Evolutionary conservation across 2,888 invertebrate genomes (phyloP), one percentile per base, ranked within the genome.

Genomic region (Nephrotoma appendiculata): DNA sequence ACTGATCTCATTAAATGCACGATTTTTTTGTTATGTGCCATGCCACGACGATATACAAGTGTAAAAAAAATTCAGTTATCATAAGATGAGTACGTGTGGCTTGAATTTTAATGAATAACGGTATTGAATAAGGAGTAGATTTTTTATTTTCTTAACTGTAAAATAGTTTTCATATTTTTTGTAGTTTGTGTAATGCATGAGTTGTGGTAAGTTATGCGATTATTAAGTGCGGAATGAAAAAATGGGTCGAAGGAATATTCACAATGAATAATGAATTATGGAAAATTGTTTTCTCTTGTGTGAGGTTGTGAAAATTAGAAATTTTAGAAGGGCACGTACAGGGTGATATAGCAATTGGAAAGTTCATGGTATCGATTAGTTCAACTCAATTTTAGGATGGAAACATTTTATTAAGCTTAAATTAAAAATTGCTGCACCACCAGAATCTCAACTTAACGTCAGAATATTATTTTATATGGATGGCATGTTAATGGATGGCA

Each of bases 231-330:
- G 6, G 15, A 15, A 6, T 71, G 71, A 71, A n/a, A 71, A 44
- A 44, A 31, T 71, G 31, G 11, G 9, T 7, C 71, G 19, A 1
- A 4, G 9, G 31, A 71, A 71, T 71, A 71, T 71, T 71, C 19
- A 71, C 7, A 31, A 19, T 71, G 9, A 11, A 71, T 71, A 9
- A 71, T 71, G 71, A 71, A 9, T 71, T 71, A 9, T 31, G 31
- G 15, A 52, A 15, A 6, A 15, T 0, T 52, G 19, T 71, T 71
- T 31, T 9, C 11, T 19, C 15, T 5, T 52, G 11, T 90, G 90
- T 4, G 89, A 89, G 0, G 90, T 31, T 31, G 12, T 4, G 48
- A 12, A 48, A 6, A 48, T 12, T 9, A 48, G 48, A 9, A 48
- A 11, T 48, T 12, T 9, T 2, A 6, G 52, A 5, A 15, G 15